These are phyloP conservation scores for Colius striatus DNA, from an alignment of 2,113 vertebrate genomes.

Conservation along the genomic window DNA sequence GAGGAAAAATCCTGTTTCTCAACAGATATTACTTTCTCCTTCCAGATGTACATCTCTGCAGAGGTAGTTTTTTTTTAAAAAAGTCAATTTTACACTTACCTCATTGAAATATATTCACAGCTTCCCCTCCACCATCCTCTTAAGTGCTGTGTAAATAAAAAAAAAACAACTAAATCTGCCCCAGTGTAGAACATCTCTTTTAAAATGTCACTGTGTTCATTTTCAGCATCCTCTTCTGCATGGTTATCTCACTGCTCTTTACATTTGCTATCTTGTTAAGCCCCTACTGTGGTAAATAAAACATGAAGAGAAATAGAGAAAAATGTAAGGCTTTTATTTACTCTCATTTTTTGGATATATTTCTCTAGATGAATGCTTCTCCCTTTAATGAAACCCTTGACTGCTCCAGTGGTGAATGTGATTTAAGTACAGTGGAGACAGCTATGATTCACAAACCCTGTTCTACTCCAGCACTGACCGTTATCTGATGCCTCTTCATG, in stretches of 20 bases:
- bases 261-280: slow-evolving; percentile 75
- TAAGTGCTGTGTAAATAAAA: background rate
- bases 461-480: slow-evolving; percentile 80
- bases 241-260: slow-evolving; percentile 58
- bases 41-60: background rate
- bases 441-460: slow-evolving; percentile 85
- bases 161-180: slow-evolving; percentile 4
- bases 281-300: slow-evolving; percentile 76
- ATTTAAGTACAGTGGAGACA: slow-evolving; percentile 85
- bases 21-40: background rate
- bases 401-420: slow-evolving; percentile 84
- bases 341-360: slow-evolving; percentile 80
- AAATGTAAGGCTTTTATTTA: slow-evolving; percentile 77
- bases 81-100: background rate
- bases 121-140: background rate
- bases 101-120: background rate
- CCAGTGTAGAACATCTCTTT: slow-evolving; percentile 20
- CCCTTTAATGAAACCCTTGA: slow-evolving; percentile 87
- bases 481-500: slow-evolving; percentile 82
- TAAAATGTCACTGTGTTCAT: slow-evolving; percentile 40
- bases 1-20: background rate
- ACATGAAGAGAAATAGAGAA: slow-evolving; percentile 76
- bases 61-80: background rate
- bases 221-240: slow-evolving; percentile 49
- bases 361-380: slow-evolving; percentile 83